phyloP scores from a whole-genome alignment of 2,888 invertebrate species.

The Ptilodon capucinus region DNA sequence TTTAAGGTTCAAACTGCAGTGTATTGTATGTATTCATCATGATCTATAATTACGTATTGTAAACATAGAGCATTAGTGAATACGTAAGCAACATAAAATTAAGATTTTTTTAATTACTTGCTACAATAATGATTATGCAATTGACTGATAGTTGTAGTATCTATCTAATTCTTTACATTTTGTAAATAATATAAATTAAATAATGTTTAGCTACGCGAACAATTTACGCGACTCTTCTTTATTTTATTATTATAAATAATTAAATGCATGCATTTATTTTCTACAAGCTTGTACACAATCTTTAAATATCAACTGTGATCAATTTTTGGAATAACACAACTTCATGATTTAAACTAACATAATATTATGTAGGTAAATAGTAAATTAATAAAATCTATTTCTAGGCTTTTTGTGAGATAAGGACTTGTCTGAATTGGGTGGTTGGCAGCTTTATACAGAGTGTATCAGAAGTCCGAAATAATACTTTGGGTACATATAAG shows the following conservation, averaged over 20 bases:
- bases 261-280: slow-evolving; percentile 32
- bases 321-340: slow-evolving; percentile 39
- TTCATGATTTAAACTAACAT: background rate
- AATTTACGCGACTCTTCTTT: no score
- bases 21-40: no score
- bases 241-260: no score
- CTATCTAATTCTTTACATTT: slow-evolving; percentile 44
- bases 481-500: no score
- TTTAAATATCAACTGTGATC: slow-evolving; percentile 61
- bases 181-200: slow-evolving; percentile 48
- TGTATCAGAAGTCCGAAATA: no score
- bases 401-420: no score
- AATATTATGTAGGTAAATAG: background rate
- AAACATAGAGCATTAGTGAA: background rate
- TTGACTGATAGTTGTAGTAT: slow-evolving; percentile 77
- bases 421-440: no score
- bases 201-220: slow-evolving; percentile 31
- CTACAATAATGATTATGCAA: slow-evolving; percentile 58
- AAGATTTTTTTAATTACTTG: slow-evolving; percentile 14
- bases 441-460: no score
- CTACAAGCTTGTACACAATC: slow-evolving; percentile 61
- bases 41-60: no score
- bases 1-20: no score
- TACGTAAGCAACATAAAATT: slow-evolving; percentile 1
- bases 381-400: no score